Base-by-base conservation (phyloP, 2,888 invertebrate genomes). In the Parasteatoda lunata region DNA sequence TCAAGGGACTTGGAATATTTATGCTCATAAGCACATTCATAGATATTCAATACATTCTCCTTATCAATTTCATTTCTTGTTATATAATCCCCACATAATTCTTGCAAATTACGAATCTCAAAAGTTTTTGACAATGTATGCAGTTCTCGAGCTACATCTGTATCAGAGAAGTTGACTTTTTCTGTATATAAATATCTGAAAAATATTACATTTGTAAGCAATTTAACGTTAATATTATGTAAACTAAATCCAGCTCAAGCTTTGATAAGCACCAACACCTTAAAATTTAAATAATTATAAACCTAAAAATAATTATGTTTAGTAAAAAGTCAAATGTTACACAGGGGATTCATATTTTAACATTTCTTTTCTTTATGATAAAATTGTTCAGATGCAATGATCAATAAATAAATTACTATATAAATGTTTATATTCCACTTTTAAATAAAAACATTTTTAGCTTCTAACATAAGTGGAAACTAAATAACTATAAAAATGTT, bases 181-280 rank as follows among this genome's bases (percentile, higher is more conserved):
- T 73, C 69, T 15, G 75, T 75, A 54, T 81, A 81, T 15, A 81
- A 30, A n/a, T 75, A 81, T 51, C 81, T 81, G 66, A n/a, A 78
- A 78, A 15, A 68, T 71, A 69, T 49, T 47, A 30, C n/a, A 79
- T 64, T n/a, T 59, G 9, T 30, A 2, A 30, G 30, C 30, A 30
- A 30, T 59, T 13, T 4, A 59, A 59, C 0, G 59, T 59, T 59
- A 9, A 8, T n/a, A 4, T 59, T n/a, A 13, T 9, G 59, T 13
- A 59, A 59, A 59, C 8, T 59, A 13, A 59, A 59, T 13, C 59
- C 9, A 59, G 30, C 30, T 30, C 30, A 59, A 59, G 4, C n/a
- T 59, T 59, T 8, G 7, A 59, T 13, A 59, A 59, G 59, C 59
- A 13, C 11, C 8, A 30, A 30, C 30, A 30, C 30, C 30, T 30